A percentile compares a stretch with the other conserved stretches of the same genome.
These are phyloP conservation scores for Thereva nobilitata DNA, from an alignment of 2,888 invertebrate genomes.

Conservation along the genomic window DNA sequence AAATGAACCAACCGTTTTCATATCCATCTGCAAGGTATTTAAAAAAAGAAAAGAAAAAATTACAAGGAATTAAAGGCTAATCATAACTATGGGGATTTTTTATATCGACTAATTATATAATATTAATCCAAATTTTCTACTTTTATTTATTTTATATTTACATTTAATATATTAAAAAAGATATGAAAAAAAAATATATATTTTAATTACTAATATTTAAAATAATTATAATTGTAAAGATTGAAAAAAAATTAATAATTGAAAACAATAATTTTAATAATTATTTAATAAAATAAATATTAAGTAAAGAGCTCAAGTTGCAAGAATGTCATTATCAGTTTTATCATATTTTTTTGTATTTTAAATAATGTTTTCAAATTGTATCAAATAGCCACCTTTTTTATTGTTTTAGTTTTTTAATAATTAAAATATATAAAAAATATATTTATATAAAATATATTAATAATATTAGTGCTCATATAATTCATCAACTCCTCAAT, in stretches of 20 bases:
- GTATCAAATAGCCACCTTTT: not conserved
- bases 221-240: slow-evolving; percentile 5
- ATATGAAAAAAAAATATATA: slow-evolving; percentile 34
- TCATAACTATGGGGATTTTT: too few species aligned
- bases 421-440: too few species aligned
- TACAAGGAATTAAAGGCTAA: slow-evolving; percentile 26
- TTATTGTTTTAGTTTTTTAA: too few species aligned
- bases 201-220: slow-evolving; percentile 3
- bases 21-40: slow-evolving; percentile 73
- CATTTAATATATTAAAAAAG: slow-evolving; percentile 36
- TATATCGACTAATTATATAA: not conserved
- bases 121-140: slow-evolving; percentile 5
- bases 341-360: slow-evolving; percentile 5
- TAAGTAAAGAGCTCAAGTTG: slow-evolving; percentile 39
- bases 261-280: too few species aligned
- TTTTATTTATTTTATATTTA: not conserved
- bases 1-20: slow-evolving; percentile 94
- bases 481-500: too few species aligned
- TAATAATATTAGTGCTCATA: too few species aligned
- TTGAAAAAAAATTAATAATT: too few species aligned
- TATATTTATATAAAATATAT: too few species aligned
- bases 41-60: slow-evolving; percentile 25
- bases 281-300: slow-evolving; percentile 5
- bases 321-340: slow-evolving; percentile 37
- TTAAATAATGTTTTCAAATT: not conserved